Evolutionary conservation across 2,113 vertebrate species (phyloP), one percentile per base, ranked within the genome.

Genomic region (Puntigrus tetrazona): DNA sequence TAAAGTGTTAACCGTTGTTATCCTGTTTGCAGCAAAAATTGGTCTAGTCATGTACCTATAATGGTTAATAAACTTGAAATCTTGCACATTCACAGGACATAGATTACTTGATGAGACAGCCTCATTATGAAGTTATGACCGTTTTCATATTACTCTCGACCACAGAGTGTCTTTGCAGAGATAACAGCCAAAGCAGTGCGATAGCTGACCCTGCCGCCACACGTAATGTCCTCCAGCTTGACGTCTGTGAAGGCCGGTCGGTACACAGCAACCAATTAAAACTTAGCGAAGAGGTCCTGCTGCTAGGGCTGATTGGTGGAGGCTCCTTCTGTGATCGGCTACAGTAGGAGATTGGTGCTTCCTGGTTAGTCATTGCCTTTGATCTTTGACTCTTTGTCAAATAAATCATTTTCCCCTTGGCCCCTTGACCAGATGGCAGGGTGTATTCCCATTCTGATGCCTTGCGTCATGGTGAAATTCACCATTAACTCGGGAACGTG

Each of bases 221-320:
- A 84, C 88, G 87, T 92, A 92, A 93, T 91, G 89, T 87, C 82
- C 82, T 92, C 85, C 85, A 81, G 87, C 87, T 90, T 83, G 85
- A 85, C 77, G 87, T 90, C 91, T 87, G 82, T 52, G 80, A 77
- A 90, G 88, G 90, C 90, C 89, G 43, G 77, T 16, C 14, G 50
- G 70, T 63, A 84, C 88, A 55, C 74, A n/a, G 83, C 25, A 69
- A 89, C 91, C 93, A 95, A 94, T 94, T 94, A 94, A 94, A 93
- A 91, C 86, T 84, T 82, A 76, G 57, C 50, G 38, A 83, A 78
- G 76, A 84, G 25, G 16, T 86, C 92, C 87, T 29, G 83, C 90
- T 91, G 88, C 74, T 87, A 52, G 67, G 69, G 85, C 85, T 92
- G 93, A 94, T 92, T 92, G 93, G 91, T 90, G 74, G 36, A 87